phyloP scores from a whole-genome alignment of 2,797 vertebrate species.

The Dryobates pubescens region DNA sequence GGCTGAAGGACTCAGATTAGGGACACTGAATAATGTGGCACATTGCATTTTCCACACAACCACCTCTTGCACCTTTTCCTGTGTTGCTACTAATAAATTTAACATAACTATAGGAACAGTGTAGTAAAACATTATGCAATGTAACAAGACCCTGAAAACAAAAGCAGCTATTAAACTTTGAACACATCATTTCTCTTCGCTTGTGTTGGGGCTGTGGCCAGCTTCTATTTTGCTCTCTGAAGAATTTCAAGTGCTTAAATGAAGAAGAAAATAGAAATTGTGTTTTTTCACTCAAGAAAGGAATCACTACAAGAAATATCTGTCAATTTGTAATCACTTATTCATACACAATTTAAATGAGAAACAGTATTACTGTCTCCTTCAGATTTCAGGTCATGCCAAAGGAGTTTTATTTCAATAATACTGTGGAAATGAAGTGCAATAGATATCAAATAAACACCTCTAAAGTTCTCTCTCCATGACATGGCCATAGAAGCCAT shows the following conservation, averaged over 20 bases:
- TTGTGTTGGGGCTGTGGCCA: neutral
- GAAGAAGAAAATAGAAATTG: constrained; percentile 49
- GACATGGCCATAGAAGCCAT: neutral
- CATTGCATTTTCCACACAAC: neutral
- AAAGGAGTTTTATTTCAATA: constrained; percentile 43
- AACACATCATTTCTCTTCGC: neutral
- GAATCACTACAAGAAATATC: constrained; percentile 51
- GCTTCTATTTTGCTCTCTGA: constrained; percentile 13
- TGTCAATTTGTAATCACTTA: constrained; percentile 67
- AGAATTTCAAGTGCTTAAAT: constrained; percentile 43
- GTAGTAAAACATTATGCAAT: neutral
- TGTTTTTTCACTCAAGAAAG: constrained; percentile 16
- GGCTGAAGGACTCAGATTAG: neutral
- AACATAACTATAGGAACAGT: neutral
- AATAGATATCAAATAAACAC: constrained; percentile 1
- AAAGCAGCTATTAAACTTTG: constrained; percentile 20
- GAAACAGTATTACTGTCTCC: constrained; percentile 65
- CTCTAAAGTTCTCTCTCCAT: neutral
- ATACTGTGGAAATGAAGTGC: neutral
- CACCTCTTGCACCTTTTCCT: neutral
- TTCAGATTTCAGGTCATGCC: constrained; percentile 40
- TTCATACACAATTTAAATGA: constrained; percentile 62
- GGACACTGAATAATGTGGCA: neutral
- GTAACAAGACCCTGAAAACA: neutral
- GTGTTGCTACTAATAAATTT: neutral